A percentile compares a stretch with the other conserved stretches of the same genome.
phyloP scores from a whole-genome alignment of 2,113 vertebrate genomes.

The Dasyurus viverrinus region DNA sequence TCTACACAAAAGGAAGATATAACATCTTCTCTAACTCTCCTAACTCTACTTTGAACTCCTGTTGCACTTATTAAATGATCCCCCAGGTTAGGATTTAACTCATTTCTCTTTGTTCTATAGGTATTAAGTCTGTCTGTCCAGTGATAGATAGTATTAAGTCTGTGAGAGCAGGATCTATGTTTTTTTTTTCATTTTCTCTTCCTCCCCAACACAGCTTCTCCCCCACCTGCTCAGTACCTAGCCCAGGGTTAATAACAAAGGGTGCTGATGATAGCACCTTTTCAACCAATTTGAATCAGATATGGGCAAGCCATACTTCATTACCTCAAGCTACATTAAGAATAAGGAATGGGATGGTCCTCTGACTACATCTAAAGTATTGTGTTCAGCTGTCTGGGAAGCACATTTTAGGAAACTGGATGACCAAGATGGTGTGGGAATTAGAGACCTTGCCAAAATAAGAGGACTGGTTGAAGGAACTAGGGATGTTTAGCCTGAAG shows the following conservation, averaged over 20 bases:
- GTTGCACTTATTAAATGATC: neutral
- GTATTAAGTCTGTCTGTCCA: neutral
- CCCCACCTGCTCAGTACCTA: neutral
- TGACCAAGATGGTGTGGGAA: neutral
- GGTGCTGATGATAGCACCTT: neutral
- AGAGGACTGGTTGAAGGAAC: neutral
- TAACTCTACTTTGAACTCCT: neutral
- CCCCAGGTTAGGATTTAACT: neutral
- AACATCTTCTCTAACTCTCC: neutral
- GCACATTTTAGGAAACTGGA: neutral
- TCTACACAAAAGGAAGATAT: neutral
- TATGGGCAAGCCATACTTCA: neutral
- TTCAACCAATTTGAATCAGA: neutral
- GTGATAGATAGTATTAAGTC: neutral
- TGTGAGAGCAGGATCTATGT: neutral
- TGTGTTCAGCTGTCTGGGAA: neutral
- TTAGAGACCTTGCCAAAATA: neutral
- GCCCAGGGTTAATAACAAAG: neutral
- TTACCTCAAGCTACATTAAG: neutral
- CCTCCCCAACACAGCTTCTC: neutral
- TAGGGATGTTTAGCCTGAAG: neutral
- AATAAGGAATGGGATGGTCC: neutral
- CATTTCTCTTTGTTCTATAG: neutral
- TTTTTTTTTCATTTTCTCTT: neutral
- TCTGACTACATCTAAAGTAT: neutral